Conservation (phyloP, 2,113 vertebrate genomes). For the Meleagris gallopavo region DNA sequence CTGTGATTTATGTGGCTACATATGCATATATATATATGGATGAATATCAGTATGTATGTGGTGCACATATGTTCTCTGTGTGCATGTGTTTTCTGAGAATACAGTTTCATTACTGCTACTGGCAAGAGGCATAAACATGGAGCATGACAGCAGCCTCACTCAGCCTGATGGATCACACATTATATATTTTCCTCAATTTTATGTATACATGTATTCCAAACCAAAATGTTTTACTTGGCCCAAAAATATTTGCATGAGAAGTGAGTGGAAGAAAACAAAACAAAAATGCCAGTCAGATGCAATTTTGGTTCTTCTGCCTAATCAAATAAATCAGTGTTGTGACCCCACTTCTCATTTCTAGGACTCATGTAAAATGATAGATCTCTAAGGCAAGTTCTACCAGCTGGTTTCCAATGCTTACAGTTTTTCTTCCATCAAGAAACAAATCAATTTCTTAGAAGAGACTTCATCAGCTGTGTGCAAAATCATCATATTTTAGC, state of each 20-base stretch:
- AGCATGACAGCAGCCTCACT: background rate
- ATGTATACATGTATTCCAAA: background rate
- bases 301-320: background rate
- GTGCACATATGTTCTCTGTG: fast-evolving
- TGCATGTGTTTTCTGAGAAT: background rate
- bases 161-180: background rate
- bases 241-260: background rate
- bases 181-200: background rate
- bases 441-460: background rate
- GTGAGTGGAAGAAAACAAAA: background rate
- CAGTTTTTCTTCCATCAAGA: background rate
- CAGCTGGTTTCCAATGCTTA: background rate
- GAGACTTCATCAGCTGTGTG: background rate
- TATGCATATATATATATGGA: too few species aligned
- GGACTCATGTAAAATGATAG: background rate
- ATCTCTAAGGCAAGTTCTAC: background rate
- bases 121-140: background rate
- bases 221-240: background rate
- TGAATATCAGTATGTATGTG: background rate
- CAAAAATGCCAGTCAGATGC: background rate
- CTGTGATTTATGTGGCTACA: background rate
- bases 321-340: background rate
- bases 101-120: background rate
- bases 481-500: background rate
- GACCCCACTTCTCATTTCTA: background rate